phyloP scores from a whole-genome alignment of 2,113 vertebrate species.

The Balaeniceps rex region DNA sequence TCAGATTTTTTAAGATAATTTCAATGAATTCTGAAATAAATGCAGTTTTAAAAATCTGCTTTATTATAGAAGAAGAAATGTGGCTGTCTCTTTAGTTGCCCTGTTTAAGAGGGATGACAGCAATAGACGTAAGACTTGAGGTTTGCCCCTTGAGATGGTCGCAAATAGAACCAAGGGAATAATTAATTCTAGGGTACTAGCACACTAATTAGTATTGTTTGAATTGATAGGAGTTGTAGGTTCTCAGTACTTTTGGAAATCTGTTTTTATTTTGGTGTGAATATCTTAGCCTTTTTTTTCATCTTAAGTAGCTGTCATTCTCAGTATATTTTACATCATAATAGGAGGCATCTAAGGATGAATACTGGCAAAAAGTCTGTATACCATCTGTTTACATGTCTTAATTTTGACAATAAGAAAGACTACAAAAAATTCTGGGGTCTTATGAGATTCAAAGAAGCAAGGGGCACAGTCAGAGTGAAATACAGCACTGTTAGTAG shows the following conservation, averaged over 20 bases:
- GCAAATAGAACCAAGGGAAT: background rate
- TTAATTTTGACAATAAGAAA: background rate
- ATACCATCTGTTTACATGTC: background rate
- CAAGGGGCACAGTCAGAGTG: background rate
- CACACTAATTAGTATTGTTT: background rate
- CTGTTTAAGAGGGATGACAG: background rate
- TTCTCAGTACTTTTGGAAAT: background rate
- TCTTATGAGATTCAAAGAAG: background rate
- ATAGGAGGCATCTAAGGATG: background rate
- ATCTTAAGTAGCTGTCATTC: background rate
- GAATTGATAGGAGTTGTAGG: background rate
- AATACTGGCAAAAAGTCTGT: background rate
- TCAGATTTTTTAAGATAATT: background rate
- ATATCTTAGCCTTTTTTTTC: background rate
- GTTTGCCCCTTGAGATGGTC: background rate
- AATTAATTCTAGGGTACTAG: background rate
- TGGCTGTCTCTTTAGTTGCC: background rate
- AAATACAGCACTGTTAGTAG: background rate
- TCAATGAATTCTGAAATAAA: background rate
- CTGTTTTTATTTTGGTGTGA: background rate
- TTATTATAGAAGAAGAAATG: background rate
- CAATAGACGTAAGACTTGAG: background rate
- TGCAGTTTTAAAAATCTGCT: background rate
- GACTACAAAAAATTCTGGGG: background rate
- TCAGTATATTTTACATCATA: background rate